Percentiles rank a stretch among this genome's conserved stretches.
Conservation (phyloP, 1,140 invertebrate species). For the Diorhabda elongata region DNA sequence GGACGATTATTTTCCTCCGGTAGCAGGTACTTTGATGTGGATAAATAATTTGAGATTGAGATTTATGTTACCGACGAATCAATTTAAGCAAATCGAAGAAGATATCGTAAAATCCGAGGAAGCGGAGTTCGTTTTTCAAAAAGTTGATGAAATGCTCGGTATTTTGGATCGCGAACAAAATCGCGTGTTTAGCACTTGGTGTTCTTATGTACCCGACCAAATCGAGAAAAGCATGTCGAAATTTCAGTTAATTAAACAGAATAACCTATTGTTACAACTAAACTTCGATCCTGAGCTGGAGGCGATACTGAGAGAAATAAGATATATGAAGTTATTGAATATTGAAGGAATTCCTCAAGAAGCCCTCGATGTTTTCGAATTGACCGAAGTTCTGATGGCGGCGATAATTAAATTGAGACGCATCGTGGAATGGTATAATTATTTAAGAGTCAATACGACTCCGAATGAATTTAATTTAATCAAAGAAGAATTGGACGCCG, state of each 20-base stretch:
- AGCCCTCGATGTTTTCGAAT: slow-evolving; percentile 53
- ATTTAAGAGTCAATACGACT: slow-evolving; percentile 60
- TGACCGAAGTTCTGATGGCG: slow-evolving; percentile 52
- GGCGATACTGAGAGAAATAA: slow-evolving; percentile 57
- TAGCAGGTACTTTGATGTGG: slow-evolving; percentile 69
- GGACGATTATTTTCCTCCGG: slow-evolving; percentile 67
- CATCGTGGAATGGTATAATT: slow-evolving; percentile 62
- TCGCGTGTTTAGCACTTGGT: slow-evolving; percentile 46
- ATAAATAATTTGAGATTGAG: slow-evolving; percentile 63
- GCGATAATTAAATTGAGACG: slow-evolving; percentile 50
- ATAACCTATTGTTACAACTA: slow-evolving; percentile 32
- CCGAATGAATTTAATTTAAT: slow-evolving; percentile 66
- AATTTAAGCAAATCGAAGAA: slow-evolving; percentile 54
- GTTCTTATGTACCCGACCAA: slow-evolving; percentile 39
- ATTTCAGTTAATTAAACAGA: slow-evolving; percentile 38
- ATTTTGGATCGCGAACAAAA: slow-evolving; percentile 42
- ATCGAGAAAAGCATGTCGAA: slow-evolving; percentile 45
- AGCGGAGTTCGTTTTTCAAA: slow-evolving; percentile 39
- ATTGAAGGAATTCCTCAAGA: slow-evolving; percentile 52
- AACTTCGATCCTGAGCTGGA: slow-evolving; percentile 52
- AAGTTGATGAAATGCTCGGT: slow-evolving; percentile 45
- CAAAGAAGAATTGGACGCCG: slow-evolving; percentile 58
- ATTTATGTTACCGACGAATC: slow-evolving; percentile 58
- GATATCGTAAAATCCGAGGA: slow-evolving; percentile 44
- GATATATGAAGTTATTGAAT: slow-evolving; percentile 59